These are phyloP conservation scores for Caiman crocodilus DNA, from an alignment of 2,797 vertebrate genomes.

Conservation along the genomic window DNA sequence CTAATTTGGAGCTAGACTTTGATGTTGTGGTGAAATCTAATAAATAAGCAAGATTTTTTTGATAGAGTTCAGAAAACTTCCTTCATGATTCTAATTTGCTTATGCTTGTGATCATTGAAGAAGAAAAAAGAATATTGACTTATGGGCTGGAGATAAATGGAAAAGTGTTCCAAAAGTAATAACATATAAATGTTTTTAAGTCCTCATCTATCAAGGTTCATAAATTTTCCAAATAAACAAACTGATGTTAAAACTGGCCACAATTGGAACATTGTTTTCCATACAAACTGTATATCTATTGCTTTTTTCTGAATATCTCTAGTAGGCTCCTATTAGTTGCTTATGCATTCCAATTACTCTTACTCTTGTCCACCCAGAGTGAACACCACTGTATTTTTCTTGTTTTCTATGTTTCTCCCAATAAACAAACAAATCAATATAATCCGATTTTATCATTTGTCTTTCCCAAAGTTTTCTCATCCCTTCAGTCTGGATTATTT, in stretches of 20 bases:
- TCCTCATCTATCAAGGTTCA: conserved; percentile 23
- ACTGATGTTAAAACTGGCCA: conserved; percentile 25
- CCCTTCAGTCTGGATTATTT: background rate
- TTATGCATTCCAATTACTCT: background rate
- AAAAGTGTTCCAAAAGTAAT: conserved; percentile 25
- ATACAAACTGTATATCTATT: background rate
- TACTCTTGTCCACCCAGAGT: background rate
- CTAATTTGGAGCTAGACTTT: background rate
- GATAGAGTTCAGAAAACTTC: conserved; percentile 16
- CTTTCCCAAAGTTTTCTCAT: background rate
- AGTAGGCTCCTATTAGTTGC: background rate
- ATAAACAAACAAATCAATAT: background rate
- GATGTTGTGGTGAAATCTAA: background rate
- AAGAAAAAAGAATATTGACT: conserved; percentile 38
- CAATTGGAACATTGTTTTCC: conserved; percentile 49
- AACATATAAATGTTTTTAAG: conserved; percentile 22
- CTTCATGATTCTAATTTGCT: conserved; percentile 21
- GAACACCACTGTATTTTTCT: background rate
- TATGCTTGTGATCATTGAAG: conserved; percentile 34
- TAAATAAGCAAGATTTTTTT: background rate
- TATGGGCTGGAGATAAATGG: conserved; percentile 19
- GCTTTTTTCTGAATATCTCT: conserved; percentile 24
- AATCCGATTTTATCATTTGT: background rate
- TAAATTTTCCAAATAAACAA: conserved; percentile 32
- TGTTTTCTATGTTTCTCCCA: background rate